A percentile compares a stretch with the other conserved stretches of the same genome.
Evolutionary conservation across 2,113 vertebrate genomes (phyloP).

Genomic region (Atractosteus spatula): DNA sequence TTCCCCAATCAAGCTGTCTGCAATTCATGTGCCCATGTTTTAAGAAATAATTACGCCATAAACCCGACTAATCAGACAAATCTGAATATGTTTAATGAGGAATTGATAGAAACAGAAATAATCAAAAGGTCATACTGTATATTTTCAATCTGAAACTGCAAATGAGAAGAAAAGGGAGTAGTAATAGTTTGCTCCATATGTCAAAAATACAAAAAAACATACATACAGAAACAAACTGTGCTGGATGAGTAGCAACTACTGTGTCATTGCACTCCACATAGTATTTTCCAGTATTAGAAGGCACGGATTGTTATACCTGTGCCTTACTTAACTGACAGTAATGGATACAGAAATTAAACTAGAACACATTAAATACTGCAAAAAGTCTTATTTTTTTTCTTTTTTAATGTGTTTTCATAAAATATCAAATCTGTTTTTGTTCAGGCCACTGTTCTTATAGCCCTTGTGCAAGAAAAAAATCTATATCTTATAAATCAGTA

Average conservation of each 20-base stretch:
- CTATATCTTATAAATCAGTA: no score
- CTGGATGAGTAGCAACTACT: background rate
- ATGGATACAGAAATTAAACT: conserved; percentile 9
- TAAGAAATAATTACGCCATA: background rate
- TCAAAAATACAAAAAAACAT: background rate
- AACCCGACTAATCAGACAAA: background rate
- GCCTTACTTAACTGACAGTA: background rate
- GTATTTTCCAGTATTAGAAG: background rate
- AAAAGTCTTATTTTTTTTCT: background rate
- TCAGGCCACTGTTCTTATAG: no score
- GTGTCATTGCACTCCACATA: background rate
- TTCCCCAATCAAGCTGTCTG: background rate
- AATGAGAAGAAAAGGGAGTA: background rate
- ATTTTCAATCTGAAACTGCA: conserved; percentile 8
- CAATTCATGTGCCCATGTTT: background rate
- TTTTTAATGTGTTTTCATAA: background rate
- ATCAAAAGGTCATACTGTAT: background rate
- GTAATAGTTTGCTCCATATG: background rate
- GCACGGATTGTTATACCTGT: background rate
- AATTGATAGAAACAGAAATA: background rate
- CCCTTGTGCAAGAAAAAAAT: no score
- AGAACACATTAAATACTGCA: conserved; percentile 2
- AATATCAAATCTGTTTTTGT: no score
- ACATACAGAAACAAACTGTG: background rate
- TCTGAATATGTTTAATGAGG: background rate